Base-by-base conservation (phyloP, 2,797 vertebrate species). In the Cryptoblepharus egeriae region DNA sequence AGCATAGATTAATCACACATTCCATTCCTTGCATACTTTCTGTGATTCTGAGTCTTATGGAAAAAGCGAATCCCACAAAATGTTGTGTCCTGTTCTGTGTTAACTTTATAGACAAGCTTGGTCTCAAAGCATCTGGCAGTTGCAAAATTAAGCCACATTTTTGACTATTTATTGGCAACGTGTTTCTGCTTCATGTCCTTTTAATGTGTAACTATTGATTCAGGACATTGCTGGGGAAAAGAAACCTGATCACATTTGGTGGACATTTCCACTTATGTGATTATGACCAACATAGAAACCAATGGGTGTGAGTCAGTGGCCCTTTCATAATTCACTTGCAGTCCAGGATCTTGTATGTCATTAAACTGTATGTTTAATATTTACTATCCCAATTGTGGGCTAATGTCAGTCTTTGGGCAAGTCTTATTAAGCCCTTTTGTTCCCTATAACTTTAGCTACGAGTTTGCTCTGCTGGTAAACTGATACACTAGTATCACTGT, bases 1-100 rank as follows among this genome's bases (percentile, higher is more conserved):
- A 79, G 67, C 89, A 79, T 85, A 92, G 68, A 75, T 20, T 67
- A 75, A 88, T 87, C 82, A 74, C 81, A 74, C 73, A 77, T 90
- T 87, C 85, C 69, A 85, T 91, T 90, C 69, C 52, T 82, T n/a
- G n/a, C n/a, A n/a, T n/a, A n/a, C n/a, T n/a, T n/a, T n/a, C n/a
- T n/a, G n/a, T n/a, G n/a, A n/a, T n/a, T n/a, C n/a, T n/a, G n/a
- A n/a, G n/a, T n/a, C n/a, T n/a, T n/a, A n/a, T n/a, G n/a, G 86
- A 82, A 81, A 0, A 81, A 67, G 83, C 77, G 73, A 79, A 76
- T 83, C 68, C 84, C 57, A 61, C 26, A 85, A 20, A 79, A 71
- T 73, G 80, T 81, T 79, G 37, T 85, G 85, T 83, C 86, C 79
- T 0, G 11, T 55, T 76, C 24, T 88, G 79, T 78, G 20, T 83